These are phyloP conservation scores for Microcebus jonahi DNA, from an alignment of 2,113 vertebrate genomes.

Conservation along the genomic window DNA sequence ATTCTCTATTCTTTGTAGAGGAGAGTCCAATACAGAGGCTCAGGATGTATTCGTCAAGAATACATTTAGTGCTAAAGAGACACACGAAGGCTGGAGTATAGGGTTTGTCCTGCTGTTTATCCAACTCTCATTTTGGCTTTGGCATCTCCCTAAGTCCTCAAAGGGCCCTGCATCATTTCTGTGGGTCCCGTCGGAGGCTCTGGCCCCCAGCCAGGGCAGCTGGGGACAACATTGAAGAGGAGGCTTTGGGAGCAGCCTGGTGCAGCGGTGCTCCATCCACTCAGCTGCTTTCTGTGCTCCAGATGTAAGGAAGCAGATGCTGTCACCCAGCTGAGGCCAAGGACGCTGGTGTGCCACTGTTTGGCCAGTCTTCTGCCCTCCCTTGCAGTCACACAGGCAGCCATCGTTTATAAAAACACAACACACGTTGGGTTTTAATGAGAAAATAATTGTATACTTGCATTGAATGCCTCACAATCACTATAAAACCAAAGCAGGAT, in stretches of 20 bases:
- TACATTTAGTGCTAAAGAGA: too few relatives aligned
- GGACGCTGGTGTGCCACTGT: fast-evolving
- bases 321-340: fast-evolving
- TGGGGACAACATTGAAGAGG: not conserved
- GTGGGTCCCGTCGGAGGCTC: not conserved
- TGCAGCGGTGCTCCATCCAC: not conserved
- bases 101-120: not conserved
- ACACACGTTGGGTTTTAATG: conserved; percentile 93
- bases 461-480: conserved; percentile 93
- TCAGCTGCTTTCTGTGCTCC: not conserved
- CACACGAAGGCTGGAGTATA: not conserved
- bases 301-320: fast-evolving
- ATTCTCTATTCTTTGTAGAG: not conserved
- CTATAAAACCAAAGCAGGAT: conserved; percentile 94
- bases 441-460: conserved; percentile 98
- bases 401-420: conserved; percentile 78
- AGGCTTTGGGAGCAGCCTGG: not conserved
- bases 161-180: not conserved
- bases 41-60: not conserved
- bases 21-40: not conserved
- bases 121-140: too few relatives aligned
- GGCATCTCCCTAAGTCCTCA: not conserved
- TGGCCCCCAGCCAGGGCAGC: not conserved
- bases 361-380: fast-evolving
- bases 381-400: not conserved